Conservation (phyloP, 2,888 invertebrate species). For the Leptura quadrifasciata region DNA sequence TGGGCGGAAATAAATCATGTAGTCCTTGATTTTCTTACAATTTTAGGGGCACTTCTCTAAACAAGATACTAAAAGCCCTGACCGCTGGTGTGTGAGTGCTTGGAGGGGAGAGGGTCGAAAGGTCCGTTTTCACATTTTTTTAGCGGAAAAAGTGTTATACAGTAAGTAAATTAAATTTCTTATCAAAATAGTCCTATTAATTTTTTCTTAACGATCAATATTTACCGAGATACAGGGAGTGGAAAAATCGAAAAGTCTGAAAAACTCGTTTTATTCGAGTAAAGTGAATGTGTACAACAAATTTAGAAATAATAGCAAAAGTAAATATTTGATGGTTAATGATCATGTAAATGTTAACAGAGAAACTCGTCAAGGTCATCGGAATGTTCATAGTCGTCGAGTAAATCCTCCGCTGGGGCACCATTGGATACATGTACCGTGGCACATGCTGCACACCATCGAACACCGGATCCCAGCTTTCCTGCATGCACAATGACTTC, state of each 20-base stretch:
- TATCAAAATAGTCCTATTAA: slow-evolving; percentile 16
- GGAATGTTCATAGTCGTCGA: slow-evolving; percentile 1
- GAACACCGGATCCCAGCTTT: too few species aligned
- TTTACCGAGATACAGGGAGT: slow-evolving; percentile 17
- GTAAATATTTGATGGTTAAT: slow-evolving; percentile 17
- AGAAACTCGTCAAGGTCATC: slow-evolving; percentile 8
- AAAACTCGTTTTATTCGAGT: too few species aligned
- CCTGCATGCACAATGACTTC: too few species aligned
- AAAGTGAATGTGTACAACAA: too few species aligned
- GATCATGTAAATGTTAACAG: slow-evolving; percentile 9
- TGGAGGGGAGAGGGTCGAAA: background rate
- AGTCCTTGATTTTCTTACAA: background rate
- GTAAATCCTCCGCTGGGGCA: too few species aligned
- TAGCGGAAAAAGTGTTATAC: background rate
- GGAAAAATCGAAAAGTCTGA: too few species aligned
- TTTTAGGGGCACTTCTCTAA: background rate
- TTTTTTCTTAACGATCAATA: slow-evolving; percentile 10
- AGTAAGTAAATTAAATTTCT: slow-evolving; percentile 8
- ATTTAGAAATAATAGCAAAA: slow-evolving; percentile 20
- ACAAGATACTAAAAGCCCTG: too few species aligned
- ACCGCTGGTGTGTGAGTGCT: slow-evolving; percentile 6
- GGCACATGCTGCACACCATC: too few species aligned
- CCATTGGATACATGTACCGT: too few species aligned
- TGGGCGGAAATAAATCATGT: too few species aligned
- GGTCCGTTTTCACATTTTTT: too few species aligned